Evolutionary conservation across 2,797 vertebrate species (phyloP).

Genomic region (Petrocephalus sullivani): DNA sequence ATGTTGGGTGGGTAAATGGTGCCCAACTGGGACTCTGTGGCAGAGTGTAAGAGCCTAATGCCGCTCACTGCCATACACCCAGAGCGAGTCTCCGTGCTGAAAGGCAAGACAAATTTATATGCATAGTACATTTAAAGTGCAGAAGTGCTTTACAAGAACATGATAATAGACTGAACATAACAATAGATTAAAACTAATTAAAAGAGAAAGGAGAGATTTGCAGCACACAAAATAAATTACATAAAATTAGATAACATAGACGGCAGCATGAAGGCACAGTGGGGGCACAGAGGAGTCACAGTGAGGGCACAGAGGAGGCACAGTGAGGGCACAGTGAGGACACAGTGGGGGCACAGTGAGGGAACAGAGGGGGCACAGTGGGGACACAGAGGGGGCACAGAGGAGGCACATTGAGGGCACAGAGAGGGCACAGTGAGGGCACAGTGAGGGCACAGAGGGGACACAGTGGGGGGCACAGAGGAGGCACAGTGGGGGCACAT

Average conservation of each 20-base stretch:
- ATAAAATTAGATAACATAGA: not conserved
- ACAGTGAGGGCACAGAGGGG: no score
- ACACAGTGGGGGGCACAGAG: no score
- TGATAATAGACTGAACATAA: not conserved
- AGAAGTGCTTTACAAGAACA: not conserved
- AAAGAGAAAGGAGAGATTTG: not conserved
- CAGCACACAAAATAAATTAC: not conserved
- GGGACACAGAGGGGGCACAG: no score
- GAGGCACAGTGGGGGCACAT: no score
- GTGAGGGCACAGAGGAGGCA: no score
- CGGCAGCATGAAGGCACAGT: not conserved
- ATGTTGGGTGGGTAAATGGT: not conserved
- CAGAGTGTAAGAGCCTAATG: not conserved
- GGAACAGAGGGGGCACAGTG: no score
- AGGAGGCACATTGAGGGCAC: no score
- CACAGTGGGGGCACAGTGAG: no score
- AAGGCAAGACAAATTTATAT: not conserved
- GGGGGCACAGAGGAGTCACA: not conserved
- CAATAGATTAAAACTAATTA: not conserved
- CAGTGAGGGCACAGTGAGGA: no score
- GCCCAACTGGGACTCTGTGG: not conserved
- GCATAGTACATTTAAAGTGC: not conserved
- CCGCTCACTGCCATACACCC: not conserved
- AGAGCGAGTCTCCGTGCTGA: not conserved
- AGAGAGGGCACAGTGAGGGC: no score